Conservation (phyloP, 2,888 invertebrate species). For the Baronia brevicornis region DNA sequence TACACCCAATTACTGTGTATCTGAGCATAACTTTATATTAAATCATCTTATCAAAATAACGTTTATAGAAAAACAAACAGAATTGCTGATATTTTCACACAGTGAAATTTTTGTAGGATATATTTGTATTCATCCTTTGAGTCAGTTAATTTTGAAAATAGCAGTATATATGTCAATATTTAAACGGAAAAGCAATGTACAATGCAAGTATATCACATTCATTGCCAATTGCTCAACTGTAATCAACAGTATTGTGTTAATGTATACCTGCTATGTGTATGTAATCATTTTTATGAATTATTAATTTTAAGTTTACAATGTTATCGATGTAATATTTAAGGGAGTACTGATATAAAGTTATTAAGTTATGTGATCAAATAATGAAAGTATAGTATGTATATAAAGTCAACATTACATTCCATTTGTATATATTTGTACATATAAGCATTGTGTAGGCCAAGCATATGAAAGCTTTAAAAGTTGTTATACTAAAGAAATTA, state of each 20-base stretch:
- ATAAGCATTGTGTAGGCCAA: slow-evolving; percentile 44
- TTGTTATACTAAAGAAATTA: slow-evolving; percentile 50
- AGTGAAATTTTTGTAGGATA: too few relatives aligned
- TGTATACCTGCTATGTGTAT: slow-evolving; percentile 40
- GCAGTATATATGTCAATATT: too few relatives aligned
- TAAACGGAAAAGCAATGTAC: too few relatives aligned
- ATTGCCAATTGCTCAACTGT: slow-evolving; percentile 44
- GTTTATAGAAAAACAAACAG: too few relatives aligned
- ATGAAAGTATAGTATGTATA: slow-evolving; percentile 43
- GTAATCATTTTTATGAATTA: slow-evolving; percentile 29
- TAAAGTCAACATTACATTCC: slow-evolving; percentile 71
- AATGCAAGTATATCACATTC: too few relatives aligned
- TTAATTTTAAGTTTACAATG: slow-evolving; percentile 20
- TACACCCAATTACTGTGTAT: too few relatives aligned
- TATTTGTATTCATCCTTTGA: too few relatives aligned
- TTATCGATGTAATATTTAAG: slow-evolving; percentile 36
- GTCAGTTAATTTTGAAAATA: too few relatives aligned
- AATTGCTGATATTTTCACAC: too few relatives aligned
- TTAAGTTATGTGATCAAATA: slow-evolving; percentile 40
- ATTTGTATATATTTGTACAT: slow-evolving; percentile 63
- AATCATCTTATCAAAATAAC: too few relatives aligned
- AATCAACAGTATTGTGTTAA: slow-evolving; percentile 57
- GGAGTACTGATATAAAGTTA: slow-evolving; percentile 61
- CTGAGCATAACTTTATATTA: too few relatives aligned
- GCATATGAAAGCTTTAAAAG: slow-evolving; percentile 65